phyloP scores from a whole-genome alignment of 1,140 invertebrate species.

The Conus ventricosus region DNA sequence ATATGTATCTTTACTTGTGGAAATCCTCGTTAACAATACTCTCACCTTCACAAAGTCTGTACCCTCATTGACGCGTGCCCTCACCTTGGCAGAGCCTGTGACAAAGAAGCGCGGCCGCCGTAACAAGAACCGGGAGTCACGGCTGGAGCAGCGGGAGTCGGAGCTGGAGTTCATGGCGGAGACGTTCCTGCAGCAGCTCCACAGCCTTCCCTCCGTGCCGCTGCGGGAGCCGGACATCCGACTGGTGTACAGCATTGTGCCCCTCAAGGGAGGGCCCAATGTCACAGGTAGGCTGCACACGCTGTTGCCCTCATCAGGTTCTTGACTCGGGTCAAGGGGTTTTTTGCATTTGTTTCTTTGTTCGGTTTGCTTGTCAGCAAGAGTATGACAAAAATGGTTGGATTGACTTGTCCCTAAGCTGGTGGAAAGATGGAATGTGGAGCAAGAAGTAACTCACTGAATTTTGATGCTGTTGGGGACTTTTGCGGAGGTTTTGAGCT shows the following conservation, averaged over 20 bases:
- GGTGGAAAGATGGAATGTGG: too few relatives aligned
- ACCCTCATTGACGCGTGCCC: neutral
- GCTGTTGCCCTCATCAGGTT: neutral
- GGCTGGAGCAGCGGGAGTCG: constrained; percentile 56
- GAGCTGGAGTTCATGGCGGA: constrained; percentile 81
- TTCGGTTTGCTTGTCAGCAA: too few relatives aligned
- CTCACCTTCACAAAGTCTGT: too few relatives aligned
- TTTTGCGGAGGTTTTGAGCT: too few relatives aligned
- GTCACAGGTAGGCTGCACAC: constrained; percentile 48
- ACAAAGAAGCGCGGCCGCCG: constrained; percentile 20
- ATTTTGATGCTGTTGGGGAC: too few relatives aligned
- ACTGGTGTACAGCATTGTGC: constrained; percentile 87
- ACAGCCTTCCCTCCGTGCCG: constrained; percentile 87
- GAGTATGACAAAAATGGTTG: too few relatives aligned
- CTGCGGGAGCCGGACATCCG: constrained; percentile 91
- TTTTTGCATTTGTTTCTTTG: too few relatives aligned
- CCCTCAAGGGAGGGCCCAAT: constrained; percentile 82
- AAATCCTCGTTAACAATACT: too few relatives aligned
- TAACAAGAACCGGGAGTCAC: constrained; percentile 41
- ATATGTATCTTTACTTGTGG: too few relatives aligned
- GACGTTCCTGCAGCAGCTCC: constrained; percentile 88
- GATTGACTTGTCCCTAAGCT: too few relatives aligned
- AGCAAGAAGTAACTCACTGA: too few relatives aligned
- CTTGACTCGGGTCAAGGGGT: neutral
- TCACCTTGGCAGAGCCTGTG: constrained; percentile 4